phyloP scores from a whole-genome alignment of 2,797 vertebrate species.

The Distichodus sexfasciatus region DNA sequence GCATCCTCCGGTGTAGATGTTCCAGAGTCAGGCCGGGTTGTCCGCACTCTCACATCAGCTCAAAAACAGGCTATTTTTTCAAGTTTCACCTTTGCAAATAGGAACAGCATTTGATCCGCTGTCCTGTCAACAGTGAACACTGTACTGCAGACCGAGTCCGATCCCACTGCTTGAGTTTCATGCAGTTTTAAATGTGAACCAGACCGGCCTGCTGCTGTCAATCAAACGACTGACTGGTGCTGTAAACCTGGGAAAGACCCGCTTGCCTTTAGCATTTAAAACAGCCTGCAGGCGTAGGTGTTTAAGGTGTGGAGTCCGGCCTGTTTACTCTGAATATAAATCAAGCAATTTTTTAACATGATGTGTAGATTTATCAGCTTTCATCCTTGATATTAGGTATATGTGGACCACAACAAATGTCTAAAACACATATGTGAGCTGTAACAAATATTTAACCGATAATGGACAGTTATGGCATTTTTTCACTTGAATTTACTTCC shows the following conservation, averaged over 20 bases:
- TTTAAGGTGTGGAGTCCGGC: neutral
- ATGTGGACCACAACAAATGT: too few species aligned
- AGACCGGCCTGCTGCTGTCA: slow-evolving; percentile 74
- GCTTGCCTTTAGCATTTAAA: slow-evolving; percentile 6
- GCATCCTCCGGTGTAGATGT: too few species aligned
- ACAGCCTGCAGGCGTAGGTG: neutral
- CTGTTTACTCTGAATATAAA: neutral
- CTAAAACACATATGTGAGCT: too few species aligned
- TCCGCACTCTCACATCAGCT: neutral
- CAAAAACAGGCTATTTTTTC: too few species aligned
- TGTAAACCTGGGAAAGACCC: slow-evolving; percentile 46
- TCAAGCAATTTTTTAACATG: too few species aligned
- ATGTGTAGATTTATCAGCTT: too few species aligned
- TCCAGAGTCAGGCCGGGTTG: too few species aligned
- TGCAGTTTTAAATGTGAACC: slow-evolving; percentile 68
- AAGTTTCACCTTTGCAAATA: neutral
- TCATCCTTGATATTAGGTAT: too few species aligned
- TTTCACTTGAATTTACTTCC: too few species aligned
- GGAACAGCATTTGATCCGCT: slow-evolving; percentile 1
- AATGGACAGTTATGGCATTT: too few species aligned
- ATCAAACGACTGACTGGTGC: slow-evolving; percentile 61
- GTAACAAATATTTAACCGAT: too few species aligned
- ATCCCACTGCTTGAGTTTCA: slow-evolving; percentile 72
- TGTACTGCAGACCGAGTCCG: slow-evolving; percentile 41
- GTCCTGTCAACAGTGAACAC: neutral